Conservation (phyloP, 1,140 invertebrate genomes). For the Drosophila kepulauana region DNA sequence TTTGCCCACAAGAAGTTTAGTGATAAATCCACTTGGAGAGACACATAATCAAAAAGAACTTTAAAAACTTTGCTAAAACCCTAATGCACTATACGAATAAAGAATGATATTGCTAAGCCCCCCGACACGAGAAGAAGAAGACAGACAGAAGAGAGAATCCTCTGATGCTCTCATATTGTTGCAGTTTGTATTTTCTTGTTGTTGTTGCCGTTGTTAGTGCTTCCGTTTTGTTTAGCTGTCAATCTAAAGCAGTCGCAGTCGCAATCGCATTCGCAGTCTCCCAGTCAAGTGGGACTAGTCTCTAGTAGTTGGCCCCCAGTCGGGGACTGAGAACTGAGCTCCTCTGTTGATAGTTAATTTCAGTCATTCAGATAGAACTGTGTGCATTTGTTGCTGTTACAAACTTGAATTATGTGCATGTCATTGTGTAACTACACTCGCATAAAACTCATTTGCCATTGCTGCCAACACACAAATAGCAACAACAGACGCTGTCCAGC, state of each 20-base stretch:
- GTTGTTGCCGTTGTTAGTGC: slow-evolving; percentile 20
- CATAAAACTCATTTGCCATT: slow-evolving; percentile 79
- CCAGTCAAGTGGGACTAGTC: slow-evolving; percentile 46
- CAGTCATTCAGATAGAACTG: slow-evolving; percentile 68
- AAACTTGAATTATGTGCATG: slow-evolving; percentile 82
- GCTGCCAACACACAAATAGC: slow-evolving; percentile 18
- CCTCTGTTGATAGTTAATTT: slow-evolving; percentile 73
- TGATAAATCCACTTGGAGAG: slow-evolving; percentile 70
- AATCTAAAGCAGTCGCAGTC: slow-evolving; percentile 49
- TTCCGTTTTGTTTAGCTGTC: slow-evolving; percentile 49
- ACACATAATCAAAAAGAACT: slow-evolving; percentile 58
- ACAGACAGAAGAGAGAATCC: slow-evolving; percentile 33
- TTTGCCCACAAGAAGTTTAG: slow-evolving; percentile 62
- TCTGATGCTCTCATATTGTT: slow-evolving; percentile 3
- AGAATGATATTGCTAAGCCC: slow-evolving; percentile 56
- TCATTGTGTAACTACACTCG: slow-evolving; percentile 79
- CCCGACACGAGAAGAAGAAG: not conserved
- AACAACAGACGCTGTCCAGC: slow-evolving; percentile 19
- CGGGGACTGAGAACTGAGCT: not conserved
- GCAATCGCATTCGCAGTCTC: slow-evolving; percentile 27
- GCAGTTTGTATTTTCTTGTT: slow-evolving; percentile 3
- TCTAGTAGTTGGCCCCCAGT: not conserved
- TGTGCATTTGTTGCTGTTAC: slow-evolving; percentile 73
- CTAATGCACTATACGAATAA: slow-evolving; percentile 57
- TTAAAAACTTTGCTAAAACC: slow-evolving; percentile 57